A percentile compares a stretch with the other conserved stretches of the same genome.
These are phyloP conservation scores for Poeciliopsis turneri DNA, from an alignment of 2,797 vertebrate genomes.

Conservation along the genomic window DNA sequence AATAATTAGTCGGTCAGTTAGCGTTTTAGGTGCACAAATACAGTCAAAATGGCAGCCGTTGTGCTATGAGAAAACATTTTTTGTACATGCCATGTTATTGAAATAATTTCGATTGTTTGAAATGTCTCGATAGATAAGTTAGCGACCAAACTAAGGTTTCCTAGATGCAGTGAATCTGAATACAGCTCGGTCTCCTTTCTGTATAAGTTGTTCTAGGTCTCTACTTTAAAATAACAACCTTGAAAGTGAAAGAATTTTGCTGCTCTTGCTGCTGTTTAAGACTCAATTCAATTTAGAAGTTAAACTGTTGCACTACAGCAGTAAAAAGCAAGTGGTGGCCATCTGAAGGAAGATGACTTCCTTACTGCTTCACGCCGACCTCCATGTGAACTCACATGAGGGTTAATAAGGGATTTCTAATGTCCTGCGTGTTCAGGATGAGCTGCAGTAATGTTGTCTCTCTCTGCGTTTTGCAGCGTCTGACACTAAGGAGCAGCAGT, in stretches of 20 bases:
- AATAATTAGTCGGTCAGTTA: not conserved
- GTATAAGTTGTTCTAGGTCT: not conserved
- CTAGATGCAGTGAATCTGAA: no score
- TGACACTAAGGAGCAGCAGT: conserved; percentile 92
- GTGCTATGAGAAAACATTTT: no score
- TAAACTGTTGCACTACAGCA: not conserved
- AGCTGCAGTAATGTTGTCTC: conserved; percentile 14
- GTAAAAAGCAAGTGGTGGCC: not conserved
- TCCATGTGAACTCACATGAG: conserved; percentile 11
- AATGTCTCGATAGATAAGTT: no score
- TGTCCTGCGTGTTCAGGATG: conserved; percentile 7
- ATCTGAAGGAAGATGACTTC: conserved; percentile 20
- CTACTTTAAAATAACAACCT: not conserved
- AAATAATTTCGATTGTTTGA: no score
- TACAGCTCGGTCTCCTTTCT: not conserved
- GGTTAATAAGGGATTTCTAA: not conserved
- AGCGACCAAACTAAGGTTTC: no score
- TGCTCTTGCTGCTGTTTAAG: no score
- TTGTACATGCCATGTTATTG: no score
- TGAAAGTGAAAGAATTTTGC: not conserved
- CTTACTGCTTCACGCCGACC: conserved; percentile 16
- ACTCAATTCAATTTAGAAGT: not conserved
- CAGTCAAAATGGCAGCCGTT: no score
- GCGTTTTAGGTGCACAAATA: no score
- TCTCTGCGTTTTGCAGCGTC: conserved; percentile 78